phyloP scores from a whole-genome alignment of 2,797 vertebrate species.

The Pachyuromys duprasi region DNA sequence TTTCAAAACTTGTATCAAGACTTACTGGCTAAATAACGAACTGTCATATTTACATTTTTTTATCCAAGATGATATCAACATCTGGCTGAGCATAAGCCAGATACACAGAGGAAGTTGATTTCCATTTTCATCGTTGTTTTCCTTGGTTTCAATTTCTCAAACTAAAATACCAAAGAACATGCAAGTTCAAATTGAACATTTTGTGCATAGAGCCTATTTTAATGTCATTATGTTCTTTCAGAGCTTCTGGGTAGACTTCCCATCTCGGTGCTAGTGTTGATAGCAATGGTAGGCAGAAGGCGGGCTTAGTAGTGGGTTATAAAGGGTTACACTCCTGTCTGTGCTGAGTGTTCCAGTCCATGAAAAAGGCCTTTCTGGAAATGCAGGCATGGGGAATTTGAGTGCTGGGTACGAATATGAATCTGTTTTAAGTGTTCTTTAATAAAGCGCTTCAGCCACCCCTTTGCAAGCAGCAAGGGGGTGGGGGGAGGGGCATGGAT shows the following conservation, averaged over 20 bases:
- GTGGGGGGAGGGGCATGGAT: neutral
- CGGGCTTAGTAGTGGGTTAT: neutral
- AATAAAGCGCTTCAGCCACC: constrained; percentile 50
- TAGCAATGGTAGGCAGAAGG: neutral
- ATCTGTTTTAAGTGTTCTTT: constrained; percentile 35
- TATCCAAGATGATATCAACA: constrained; percentile 82
- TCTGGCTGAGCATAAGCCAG: constrained; percentile 79
- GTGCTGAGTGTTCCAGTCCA: neutral
- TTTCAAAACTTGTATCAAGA: constrained; percentile 77
- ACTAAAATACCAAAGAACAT: constrained; percentile 73
- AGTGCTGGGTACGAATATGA: constrained; percentile 40
- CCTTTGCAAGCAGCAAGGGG: neutral
- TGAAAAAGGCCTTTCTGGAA: constrained; percentile 12
- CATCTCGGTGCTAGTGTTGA: neutral
- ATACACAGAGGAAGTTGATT: constrained; percentile 77
- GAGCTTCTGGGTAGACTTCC: constrained; percentile 50
- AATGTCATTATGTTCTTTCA: constrained; percentile 59
- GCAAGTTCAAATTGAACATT: constrained; percentile 66
- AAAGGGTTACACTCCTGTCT: constrained; percentile 16
- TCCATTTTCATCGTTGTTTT: constrained; percentile 82
- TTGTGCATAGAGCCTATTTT: constrained; percentile 65
- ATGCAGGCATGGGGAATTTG: constrained; percentile 45
- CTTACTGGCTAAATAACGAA: constrained; percentile 81
- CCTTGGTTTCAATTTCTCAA: constrained; percentile 79
- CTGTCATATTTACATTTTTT: constrained; percentile 84